Base-by-base conservation (phyloP, 2,113 vertebrate genomes). In the Patagioenas fasciata region DNA sequence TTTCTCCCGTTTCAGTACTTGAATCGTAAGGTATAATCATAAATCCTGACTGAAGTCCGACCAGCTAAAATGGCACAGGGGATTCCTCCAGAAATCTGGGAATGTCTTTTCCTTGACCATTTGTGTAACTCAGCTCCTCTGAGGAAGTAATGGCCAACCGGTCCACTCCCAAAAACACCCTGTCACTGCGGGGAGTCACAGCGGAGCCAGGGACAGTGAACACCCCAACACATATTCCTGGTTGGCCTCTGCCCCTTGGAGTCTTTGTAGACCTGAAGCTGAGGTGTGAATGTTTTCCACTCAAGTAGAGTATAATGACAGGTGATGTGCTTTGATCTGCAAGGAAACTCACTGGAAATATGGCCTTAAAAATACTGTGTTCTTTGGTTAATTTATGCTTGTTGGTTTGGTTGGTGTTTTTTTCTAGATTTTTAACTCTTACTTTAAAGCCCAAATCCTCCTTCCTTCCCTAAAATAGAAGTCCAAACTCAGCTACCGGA, bases 11-110 rank as follows among this genome's bases (percentile, higher is more conserved):
- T 94, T 83, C 75, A 48, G 24, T 48, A 67, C 66, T 93, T 2
- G 4, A 57, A 91, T 78, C 24, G 38, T 71, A 60, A 89, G 44
- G 15, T 56, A 65, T 74, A 71, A 87, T 80, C 67, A 64, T 91
- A 90, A 94, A 93, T 96, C 80, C 74, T 90, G 75, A 64, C 60
- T 64, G 47, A 34, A 83, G 56, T 62, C 51, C 2, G 10, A 72
- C 69, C 60, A 78, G 42, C 42, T 96, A 83, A 94, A 93, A 78
- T 12, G 69, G 32, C 88, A 83, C 79, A 48, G 0, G 32, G 8
- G 88, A 74, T 32, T 78, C 32, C 64, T 54, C 18, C n/a, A 40
- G 64, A 85, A 91, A 78, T 56, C 15, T 17, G 34, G 51, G 67
- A 73, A 56, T 89, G 93, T 32, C n/a, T 80, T 95, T 80, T 80